phyloP scores from a whole-genome alignment of 2,888 invertebrate genomes.

The Maniola hyperantus region DNA sequence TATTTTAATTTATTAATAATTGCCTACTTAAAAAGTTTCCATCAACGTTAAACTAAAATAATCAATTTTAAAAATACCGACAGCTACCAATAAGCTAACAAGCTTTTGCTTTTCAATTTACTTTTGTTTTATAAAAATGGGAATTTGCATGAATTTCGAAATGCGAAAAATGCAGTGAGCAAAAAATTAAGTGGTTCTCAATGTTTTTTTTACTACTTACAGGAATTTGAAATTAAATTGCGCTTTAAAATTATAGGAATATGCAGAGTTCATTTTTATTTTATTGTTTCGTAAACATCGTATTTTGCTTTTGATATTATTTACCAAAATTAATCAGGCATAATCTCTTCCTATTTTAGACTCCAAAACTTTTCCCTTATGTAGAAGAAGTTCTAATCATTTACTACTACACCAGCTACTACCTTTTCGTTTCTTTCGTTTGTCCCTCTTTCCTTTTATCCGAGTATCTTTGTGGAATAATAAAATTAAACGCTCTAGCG shows the following conservation, averaged over 20 bases:
- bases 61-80: constrained; percentile 2
- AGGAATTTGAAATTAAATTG: not conserved
- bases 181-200: not conserved
- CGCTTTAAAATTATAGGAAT: not conserved
- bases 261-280: not conserved
- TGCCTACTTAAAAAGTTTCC: not conserved
- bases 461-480: not conserved
- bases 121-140: not conserved
- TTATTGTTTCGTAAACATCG: not conserved
- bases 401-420: not conserved
- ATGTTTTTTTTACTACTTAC: not conserved
- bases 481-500: not conserved
- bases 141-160: constrained; percentile 4
- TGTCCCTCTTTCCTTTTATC: not conserved
- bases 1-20: too few species aligned
- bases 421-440: not conserved
- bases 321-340: too few species aligned
- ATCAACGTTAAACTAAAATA: constrained; percentile 9
- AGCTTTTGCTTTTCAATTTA: constrained; percentile 13
- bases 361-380: too few species aligned
- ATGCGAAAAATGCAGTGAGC: not conserved
- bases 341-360: not conserved
- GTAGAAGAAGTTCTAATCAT: not conserved
- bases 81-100: not conserved
- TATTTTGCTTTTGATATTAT: not conserved